Base-by-base conservation (phyloP, 1,140 invertebrate genomes). In the Limonius californicus region DNA sequence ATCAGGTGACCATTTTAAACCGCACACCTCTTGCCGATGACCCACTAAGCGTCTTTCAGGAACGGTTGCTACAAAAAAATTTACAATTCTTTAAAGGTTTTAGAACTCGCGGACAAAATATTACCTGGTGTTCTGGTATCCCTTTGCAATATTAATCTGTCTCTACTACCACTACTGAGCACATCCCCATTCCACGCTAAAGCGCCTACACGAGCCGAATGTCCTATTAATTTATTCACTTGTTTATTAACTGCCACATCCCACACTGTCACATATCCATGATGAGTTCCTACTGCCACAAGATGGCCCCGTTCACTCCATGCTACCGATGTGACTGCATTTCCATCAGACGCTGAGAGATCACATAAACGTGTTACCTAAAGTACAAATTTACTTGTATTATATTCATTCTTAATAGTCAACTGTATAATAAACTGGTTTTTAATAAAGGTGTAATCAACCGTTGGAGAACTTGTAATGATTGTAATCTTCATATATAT, bases 1-100 rank as follows among this genome's bases (percentile, higher is more conserved):
- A 77, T 99, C 97, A 0, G 97, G 97, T 11, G 97, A 99, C 98
- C 97, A 99, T 78, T 99, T 99, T 1, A 99, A 77, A 0, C 98
- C 98, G 81, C 98, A 99, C 9, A 95, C 95, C 81, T 99, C 98
- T 81, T 99, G 98, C 56, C 95, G 81, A 77, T 99, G 98, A 0
- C 95, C 94, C 12, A 88, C 89, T 2, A 99, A 79, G 12, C 89
- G 84, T 23, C 91, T 80, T 63, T 94, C 90, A 18, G 86, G 83
- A 43, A 90, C 86, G 18, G 89, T 76, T 7, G 82, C 83, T 79
- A 72, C 3, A 70, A 50, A 3, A 27, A 27, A 27, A 27, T 27
- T 27, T 27, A 3, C 23, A n/a, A n/a, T n/a, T 27, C 3, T 27
- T 27, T 27, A 4, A 27, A 27, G 23, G 9, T 27, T 27, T 27